Evolutionary conservation across 2,888 invertebrate genomes (phyloP).

Genomic region (Molanna angustata): DNA sequence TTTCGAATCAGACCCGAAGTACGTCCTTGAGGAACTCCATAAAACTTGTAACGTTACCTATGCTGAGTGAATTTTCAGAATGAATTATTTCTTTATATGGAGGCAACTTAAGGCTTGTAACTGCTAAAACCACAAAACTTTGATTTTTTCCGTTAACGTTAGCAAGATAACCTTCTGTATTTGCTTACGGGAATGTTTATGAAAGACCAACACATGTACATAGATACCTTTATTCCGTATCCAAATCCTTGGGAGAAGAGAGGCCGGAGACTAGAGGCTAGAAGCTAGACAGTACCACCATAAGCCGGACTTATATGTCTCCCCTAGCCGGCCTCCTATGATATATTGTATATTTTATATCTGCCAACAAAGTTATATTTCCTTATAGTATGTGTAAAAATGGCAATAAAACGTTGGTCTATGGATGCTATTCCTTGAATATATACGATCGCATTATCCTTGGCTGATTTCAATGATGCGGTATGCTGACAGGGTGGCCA

Average conservation of each 20-base stretch:
- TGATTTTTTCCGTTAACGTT: no score
- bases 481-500: no score
- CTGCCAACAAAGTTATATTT: slow-evolving; percentile 36
- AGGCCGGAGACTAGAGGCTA: no score
- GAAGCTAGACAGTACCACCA: slow-evolving; percentile 6
- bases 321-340: slow-evolving; percentile 11
- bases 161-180: no score
- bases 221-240: background rate
- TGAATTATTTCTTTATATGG: no score
- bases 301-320: slow-evolving; percentile 22
- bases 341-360: slow-evolving; percentile 13
- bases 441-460: slow-evolving; percentile 46
- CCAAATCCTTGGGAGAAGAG: background rate
- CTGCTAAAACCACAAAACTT: no score
- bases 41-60: no score
- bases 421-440: slow-evolving; percentile 43
- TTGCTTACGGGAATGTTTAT: background rate
- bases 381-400: slow-evolving; percentile 47
- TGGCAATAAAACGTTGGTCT: slow-evolving; percentile 45
- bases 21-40: no score
- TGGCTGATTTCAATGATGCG: slow-evolving; percentile 11
- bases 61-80: no score
- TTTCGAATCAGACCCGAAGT: no score
- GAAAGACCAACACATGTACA: background rate
- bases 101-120: no score